Percentiles rank a stretch among this genome's conserved stretches.
phyloP scores from a whole-genome alignment of 2,113 vertebrate species.

The Psittacara wagleri region DNA sequence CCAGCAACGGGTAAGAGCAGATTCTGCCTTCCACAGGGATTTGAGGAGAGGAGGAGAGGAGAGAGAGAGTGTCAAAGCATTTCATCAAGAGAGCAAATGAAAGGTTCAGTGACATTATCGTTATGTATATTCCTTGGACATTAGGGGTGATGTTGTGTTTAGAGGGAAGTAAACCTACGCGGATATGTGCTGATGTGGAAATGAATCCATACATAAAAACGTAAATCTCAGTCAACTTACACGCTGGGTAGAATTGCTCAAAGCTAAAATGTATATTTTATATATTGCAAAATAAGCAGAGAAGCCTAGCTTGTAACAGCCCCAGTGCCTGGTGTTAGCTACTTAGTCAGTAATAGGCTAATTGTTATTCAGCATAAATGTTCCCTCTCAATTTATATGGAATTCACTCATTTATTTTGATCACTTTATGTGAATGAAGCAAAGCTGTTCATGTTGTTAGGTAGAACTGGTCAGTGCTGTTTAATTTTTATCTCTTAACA shows the following conservation, averaged over 20 bases:
- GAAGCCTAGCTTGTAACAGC: neutral
- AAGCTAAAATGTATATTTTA: neutral
- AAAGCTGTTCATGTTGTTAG: conserved; percentile 2
- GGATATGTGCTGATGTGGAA: neutral
- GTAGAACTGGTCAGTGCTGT: neutral
- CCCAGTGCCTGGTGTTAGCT: neutral
- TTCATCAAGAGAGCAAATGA: conserved; percentile 58
- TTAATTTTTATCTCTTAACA: neutral
- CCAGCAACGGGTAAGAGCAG: neutral
- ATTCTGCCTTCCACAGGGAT: conserved; percentile 16
- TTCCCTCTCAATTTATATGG: conserved; percentile 1
- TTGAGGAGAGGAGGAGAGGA: neutral
- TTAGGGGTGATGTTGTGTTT: conserved; percentile 23
- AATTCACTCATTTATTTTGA: conserved; percentile 48
- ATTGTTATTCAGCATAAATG: conserved; percentile 44
- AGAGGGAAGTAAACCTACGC: conserved; percentile 31
- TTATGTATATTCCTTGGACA: conserved; percentile 29
- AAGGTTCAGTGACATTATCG: conserved; percentile 37
- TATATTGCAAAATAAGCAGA: neutral
- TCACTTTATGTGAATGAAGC: neutral
- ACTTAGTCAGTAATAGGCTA: conserved; percentile 27
- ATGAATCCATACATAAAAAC: conserved; percentile 15
- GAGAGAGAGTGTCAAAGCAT: conserved; percentile 5
- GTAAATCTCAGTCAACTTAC: conserved; percentile 17
- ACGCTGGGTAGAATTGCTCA: neutral